Evolutionary conservation across 1,140 invertebrate genomes (phyloP).

Genomic region (Gonioctena quinquepunctata): DNA sequence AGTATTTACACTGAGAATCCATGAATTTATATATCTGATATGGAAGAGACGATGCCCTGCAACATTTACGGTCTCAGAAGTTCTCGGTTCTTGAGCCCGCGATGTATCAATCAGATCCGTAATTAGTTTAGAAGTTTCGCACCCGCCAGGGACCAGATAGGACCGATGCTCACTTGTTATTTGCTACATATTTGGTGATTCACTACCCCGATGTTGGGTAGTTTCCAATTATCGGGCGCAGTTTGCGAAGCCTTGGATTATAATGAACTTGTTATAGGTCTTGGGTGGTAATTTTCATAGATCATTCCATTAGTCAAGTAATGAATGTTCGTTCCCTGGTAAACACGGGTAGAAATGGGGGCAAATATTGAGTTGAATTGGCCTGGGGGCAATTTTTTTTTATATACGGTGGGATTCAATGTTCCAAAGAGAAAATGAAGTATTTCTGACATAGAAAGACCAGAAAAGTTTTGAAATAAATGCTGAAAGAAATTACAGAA

Average conservation of each 20-base stretch:
- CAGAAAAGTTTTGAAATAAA: too few relatives aligned
- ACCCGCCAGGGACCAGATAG: slow-evolving; percentile 17
- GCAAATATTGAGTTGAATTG: too few relatives aligned
- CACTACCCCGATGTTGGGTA: slow-evolving; percentile 10
- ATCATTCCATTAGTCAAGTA: background rate
- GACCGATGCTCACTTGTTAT: slow-evolving; percentile 27
- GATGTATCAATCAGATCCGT: slow-evolving; percentile 27
- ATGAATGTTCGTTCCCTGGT: background rate
- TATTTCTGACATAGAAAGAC: too few relatives aligned
- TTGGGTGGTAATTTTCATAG: background rate
- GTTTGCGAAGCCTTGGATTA: slow-evolving; percentile 5
- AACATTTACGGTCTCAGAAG: too few relatives aligned
- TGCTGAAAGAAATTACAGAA: too few relatives aligned
- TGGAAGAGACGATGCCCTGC: too few relatives aligned
- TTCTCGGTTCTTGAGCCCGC: background rate
- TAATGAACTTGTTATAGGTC: background rate
- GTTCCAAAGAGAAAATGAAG: too few relatives aligned
- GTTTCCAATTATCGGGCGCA: slow-evolving; percentile 27
- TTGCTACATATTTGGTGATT: slow-evolving; percentile 27
- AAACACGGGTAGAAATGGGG: too few relatives aligned
- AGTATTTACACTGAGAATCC: too few relatives aligned
- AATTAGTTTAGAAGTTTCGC: slow-evolving; percentile 32
- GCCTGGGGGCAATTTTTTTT: too few relatives aligned
- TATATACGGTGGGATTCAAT: too few relatives aligned
- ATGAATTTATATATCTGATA: too few relatives aligned